These are phyloP conservation scores for Eupleurogrammus muticus DNA, from an alignment of 2,797 vertebrate genomes.

Conservation along the genomic window DNA sequence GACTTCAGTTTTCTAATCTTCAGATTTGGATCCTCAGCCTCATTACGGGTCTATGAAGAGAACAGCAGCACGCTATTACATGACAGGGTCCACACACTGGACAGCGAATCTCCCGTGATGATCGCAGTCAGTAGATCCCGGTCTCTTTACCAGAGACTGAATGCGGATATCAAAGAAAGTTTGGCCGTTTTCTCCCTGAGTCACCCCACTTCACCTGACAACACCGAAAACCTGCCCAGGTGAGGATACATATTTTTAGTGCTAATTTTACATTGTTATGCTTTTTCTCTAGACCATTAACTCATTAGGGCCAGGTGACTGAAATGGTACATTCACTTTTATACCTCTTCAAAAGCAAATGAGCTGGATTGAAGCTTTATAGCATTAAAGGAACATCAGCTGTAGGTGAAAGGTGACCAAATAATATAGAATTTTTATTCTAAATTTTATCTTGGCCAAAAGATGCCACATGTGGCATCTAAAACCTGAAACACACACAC, in stretches of 20 bases:
- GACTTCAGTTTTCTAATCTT: slow-evolving; percentile 22
- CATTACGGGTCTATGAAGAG: slow-evolving; percentile 28
- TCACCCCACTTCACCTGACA: slow-evolving; percentile 17
- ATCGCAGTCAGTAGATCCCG: slow-evolving; percentile 58
- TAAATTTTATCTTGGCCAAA: background rate
- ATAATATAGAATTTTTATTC: background rate
- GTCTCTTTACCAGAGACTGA: slow-evolving; percentile 67
- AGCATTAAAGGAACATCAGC: background rate
- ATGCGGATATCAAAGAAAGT: slow-evolving; percentile 49
- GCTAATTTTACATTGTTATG: background rate
- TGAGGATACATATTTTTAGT: slow-evolving; percentile 45
- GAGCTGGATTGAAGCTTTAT: background rate
- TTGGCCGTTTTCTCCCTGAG: slow-evolving; percentile 32
- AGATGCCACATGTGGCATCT: background rate
- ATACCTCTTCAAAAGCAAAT: background rate
- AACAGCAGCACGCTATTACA: slow-evolving; percentile 19
- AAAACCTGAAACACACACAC: background rate
- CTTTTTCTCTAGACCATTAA: background rate
- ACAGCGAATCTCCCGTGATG: slow-evolving; percentile 49
- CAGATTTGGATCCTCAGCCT: slow-evolving; percentile 20
- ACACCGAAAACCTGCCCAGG: slow-evolving; percentile 53
- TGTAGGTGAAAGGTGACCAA: slow-evolving; percentile 10
- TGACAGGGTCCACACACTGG: slow-evolving; percentile 2
- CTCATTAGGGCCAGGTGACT: background rate
- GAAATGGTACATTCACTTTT: background rate